Evolutionary conservation across 2,888 invertebrate genomes (phyloP), one percentile per base, ranked within the genome.

Genomic region (Caenorhabditis sp.): DNA sequence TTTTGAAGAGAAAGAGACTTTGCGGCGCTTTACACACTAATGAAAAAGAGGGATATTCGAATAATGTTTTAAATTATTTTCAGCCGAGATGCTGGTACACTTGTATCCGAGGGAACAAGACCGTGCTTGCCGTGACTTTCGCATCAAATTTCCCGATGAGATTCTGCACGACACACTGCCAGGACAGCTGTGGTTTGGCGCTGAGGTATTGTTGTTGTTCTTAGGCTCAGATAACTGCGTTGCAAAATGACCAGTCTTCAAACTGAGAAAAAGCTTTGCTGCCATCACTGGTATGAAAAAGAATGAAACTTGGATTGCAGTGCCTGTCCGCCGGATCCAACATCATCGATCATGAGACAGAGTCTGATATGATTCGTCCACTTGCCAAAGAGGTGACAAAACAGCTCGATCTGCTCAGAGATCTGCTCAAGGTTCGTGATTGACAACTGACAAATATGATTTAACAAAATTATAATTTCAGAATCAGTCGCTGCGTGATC

Each of bases 101-200:
- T 78, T 88, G 61, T 89, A 84, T 68, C 89, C 89, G 13, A 62
- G 79, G 24, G 89, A 89, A 48, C 68, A 79, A 22, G 88, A 89
- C 15, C 81, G 89, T 6, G 89, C 89, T 13, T 84, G 86, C 82
- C 92, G 98, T 46, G 96, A 97, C 86, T 99, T 97, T 91, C 92
- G 98, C 52, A 96, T 95, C 70, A 99, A 99, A 91, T 99, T 98
- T 89, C 98, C 98, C 0, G 99, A 99, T 90, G 98, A 99, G 90
- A 96, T 99, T 11, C 92, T 98, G 83, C 97, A 97, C 90, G 98
- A 99, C 90, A 97, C 96, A 91, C 92, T 99, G 77, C 96, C 97
- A 39, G 98, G 98, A 0, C 98, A 99, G 91, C 92, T 99, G 46
- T 99, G 99, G 99, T 99, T 99, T 90, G 98, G 98, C 17, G 98